Base-by-base conservation (phyloP, 2,797 vertebrate genomes). In the Salarias fasciatus region DNA sequence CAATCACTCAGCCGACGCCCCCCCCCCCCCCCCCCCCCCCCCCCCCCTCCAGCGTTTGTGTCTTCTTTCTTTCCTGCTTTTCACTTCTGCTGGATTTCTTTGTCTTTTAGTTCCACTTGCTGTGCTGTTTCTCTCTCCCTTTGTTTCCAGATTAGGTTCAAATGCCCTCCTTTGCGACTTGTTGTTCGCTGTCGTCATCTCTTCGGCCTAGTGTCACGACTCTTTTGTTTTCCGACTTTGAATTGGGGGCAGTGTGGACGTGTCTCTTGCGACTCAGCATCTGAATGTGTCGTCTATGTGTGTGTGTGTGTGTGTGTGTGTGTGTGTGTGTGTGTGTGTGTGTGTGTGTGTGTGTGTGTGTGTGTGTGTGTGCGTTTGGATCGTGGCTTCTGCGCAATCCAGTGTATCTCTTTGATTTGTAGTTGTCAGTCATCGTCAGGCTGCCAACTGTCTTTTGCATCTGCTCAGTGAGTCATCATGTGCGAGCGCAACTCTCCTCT, bases 1-100 rank as follows among this genome's bases (percentile, higher is more conserved):
- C 52, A 33, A 81, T 88, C 79, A 63, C 58, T 85, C 63, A 86
- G 58, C 60, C 41, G 11, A 5, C 43, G 61, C 68, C 51, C 51
- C 65, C 77, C 40, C 54, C 37, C 14, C 24, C 51, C 67, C 48
- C 24, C 50, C 2, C 9, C 1, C 33, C 33, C 48, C 30, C 8
- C 8, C 30, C 30, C 46, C 59, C 30, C 8, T 44, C 53, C 51
- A 6, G 10, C 35, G 3, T 52, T 33, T 57, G 33, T 28, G 6
- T 55, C 35, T 28, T 63, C 63, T 63, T 53, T 10, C 14, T 14
- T 12, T 12, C 18, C 38, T 11, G n/a, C 11, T 3, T 18, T 48
- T 31, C 24, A 37, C 35, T 63, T 31, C 57, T 15, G 29, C 18
- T 11, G 11, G 28, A 24, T 45, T n/a, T 33, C 24, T 13, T 8